A percentile compares a stretch with the other conserved stretches of the same genome.
Conservation (phyloP, 1,140 invertebrate genomes). For the Drosophila setifemur region DNA sequence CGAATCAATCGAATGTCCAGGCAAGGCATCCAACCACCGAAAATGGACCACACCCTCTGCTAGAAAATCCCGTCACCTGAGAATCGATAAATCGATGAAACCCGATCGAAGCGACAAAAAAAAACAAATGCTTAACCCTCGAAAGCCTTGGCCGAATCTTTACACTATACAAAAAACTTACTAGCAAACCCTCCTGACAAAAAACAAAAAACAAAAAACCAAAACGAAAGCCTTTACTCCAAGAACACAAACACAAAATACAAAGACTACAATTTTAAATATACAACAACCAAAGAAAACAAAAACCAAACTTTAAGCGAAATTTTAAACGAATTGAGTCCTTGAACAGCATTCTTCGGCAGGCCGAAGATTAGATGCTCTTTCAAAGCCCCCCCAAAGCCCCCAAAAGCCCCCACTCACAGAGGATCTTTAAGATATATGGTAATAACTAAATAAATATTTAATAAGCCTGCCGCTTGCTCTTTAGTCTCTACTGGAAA, state of each 20-base stretch:
- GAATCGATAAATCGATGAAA: background rate
- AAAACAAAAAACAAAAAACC: conserved; percentile 27
- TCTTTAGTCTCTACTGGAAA: conserved; percentile 7
- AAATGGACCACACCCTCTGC: conserved; percentile 39
- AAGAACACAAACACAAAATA: conserved; percentile 31
- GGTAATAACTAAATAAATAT: conserved; percentile 15
- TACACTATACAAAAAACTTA: conserved; percentile 6
- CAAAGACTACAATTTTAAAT: conserved; percentile 49
- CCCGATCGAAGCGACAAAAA: background rate
- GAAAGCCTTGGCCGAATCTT: background rate
- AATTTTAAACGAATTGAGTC: conserved; percentile 21
- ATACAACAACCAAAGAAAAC: conserved; percentile 16
- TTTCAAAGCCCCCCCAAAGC: background rate
- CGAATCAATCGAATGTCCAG: background rate
- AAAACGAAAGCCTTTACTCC: conserved; percentile 45
- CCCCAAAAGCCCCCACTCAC: background rate
- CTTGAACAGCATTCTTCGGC: conserved; percentile 59
- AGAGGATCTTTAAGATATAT: conserved; percentile 2
- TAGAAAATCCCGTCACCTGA: conserved; percentile 3
- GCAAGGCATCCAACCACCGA: conserved; percentile 46
- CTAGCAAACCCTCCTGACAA: conserved; percentile 29
- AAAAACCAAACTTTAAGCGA: background rate
- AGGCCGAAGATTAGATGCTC: conserved; percentile 67
- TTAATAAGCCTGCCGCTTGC: conserved; percentile 22
- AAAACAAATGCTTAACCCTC: conserved; percentile 7